Percentiles rank a stretch among this genome's conserved stretches.
These are phyloP conservation scores for Haliclona indistincta DNA, from an alignment of 37 sponge, comb jelly and placozoan species.

Conservation along the genomic window DNA sequence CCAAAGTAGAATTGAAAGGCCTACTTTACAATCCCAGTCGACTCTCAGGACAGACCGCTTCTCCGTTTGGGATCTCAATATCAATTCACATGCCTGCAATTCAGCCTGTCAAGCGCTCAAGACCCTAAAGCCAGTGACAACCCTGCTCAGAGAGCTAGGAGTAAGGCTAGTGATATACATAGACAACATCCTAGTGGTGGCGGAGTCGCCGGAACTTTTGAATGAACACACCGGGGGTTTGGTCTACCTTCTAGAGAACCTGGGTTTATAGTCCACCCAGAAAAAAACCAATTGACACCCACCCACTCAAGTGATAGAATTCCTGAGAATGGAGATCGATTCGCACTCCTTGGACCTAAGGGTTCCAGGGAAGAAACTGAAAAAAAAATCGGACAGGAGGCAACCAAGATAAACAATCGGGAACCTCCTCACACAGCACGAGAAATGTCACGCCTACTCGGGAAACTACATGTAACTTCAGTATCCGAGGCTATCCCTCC, in stretches of 20 bases:
- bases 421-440: neutral
- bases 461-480: constrained; percentile 10
- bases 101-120: no score
- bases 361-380: constrained; percentile 30
- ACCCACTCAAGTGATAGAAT: constrained; percentile 35
- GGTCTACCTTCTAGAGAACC: constrained; percentile 26
- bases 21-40: no score
- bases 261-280: constrained; percentile 38
- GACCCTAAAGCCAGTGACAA: constrained; percentile 42
- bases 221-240: constrained; percentile 7
- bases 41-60: neutral
- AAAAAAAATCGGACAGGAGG: constrained; percentile 8
- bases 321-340: constrained; percentile 45
- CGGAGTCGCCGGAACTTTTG: constrained; percentile 2
- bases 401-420: neutral
- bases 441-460: constrained; percentile 19
- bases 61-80: no score
- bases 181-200: no score
- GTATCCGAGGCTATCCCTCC: constrained; percentile 26
- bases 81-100: no score
- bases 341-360: constrained; percentile 19
- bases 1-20: no score
- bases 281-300: constrained; percentile 11
- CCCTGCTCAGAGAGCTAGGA: no score
- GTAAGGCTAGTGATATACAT: no score